Base-by-base conservation (phyloP, 2,797 vertebrate species). In the Brotogeris chrysoptera region DNA sequence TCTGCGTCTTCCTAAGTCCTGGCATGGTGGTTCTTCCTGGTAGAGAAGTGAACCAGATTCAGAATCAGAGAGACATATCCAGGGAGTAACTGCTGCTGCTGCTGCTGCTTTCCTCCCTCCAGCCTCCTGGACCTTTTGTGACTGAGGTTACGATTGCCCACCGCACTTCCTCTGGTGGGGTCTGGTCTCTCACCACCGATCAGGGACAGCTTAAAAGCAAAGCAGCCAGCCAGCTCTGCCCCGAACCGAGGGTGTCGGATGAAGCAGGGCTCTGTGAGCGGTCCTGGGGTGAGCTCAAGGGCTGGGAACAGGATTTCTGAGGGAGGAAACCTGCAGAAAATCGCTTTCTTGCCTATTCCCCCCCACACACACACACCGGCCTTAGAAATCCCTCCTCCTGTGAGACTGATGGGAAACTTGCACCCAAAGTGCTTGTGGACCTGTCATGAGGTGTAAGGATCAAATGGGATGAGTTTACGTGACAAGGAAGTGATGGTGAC, bases 231-330 rank as follows among this genome's bases (percentile, higher is more conserved):
- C 63, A 41, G 85, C 64, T 70, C 34, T 78, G 69, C 72, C 66
- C 43, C 47, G 23, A 5, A 5, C 10, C 0, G 0, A 36, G 41
- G 47, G 0, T 4, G 2, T 4, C 38, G 49, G 69, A 2, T 6
- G 20, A 27, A 18, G 21, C 13, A 9, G 43, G 46, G n/a, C 23
- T 72, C 63, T 34, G 2, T 14, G 27, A 53, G 12, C 5, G 2
- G 6, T 5, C 64, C 34, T 27, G 21, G 34, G 32, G 15, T 34
- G 46, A 27, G 68, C 49, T 49, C 21, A 10, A 13, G 24, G 60
- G 39, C 13, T 55, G n/a, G 43, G 28, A 71, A 27, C 4, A 23
- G 6, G 6, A 49, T 30, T 74, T 72, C 59, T 43, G 24, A 49
- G 52, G 65, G 49, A 78, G 52, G 61, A 81, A 76, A 53, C 23